Evolutionary conservation across 1,140 invertebrate genomes (phyloP), one percentile per base, ranked within the genome.

Genomic region (Asobara japonica): DNA sequence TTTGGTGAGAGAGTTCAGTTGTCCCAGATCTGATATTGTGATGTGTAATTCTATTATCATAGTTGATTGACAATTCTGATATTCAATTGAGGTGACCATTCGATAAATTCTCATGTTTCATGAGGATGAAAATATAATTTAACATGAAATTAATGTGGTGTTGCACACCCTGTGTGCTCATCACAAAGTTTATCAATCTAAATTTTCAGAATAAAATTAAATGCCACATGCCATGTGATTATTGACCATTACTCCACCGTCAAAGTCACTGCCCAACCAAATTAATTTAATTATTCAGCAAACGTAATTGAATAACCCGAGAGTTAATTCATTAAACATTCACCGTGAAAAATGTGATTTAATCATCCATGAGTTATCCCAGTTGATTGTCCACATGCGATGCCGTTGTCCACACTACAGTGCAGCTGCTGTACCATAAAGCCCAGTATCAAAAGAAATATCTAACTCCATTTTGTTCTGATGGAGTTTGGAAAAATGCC

Each of bases 171-270:
- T n/a, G n/a, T n/a, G n/a, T n/a, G n/a, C n/a, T n/a, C n/a, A n/a
- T n/a, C n/a, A n/a, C n/a, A n/a, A 38, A 38, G 1, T 38, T 10
- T n/a, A 10, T 38, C 36, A 38, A 38, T 10, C 8, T 1, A 13
- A 38, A 13, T 45, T 45, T 5, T 45, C 7, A 13, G n/a, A 45
- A n/a, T 33, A 45, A 11, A 18, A 45, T 16, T 16, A 18, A 45
- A 45, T 45, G 1, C 7, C 7, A 2, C n/a, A 18, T 13, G n/a
- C n/a, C 36, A 38, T 4, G 36, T 38, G 36, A 7, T 13, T 51
- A 18, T 51, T 51, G 1, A 51, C n/a, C 62, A 65, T 64, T 33
- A 29, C 45, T 29, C 56, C 36, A 65, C 41, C 56, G 27, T 61
- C 33, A 38, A 56, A 10, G 13, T 56, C 25, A 25, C 10, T 25